Percentiles rank a stretch among this genome's conserved stretches.
phyloP scores from a whole-genome alignment of 2,797 vertebrate species.

The Propithecus perrieri region DNA sequence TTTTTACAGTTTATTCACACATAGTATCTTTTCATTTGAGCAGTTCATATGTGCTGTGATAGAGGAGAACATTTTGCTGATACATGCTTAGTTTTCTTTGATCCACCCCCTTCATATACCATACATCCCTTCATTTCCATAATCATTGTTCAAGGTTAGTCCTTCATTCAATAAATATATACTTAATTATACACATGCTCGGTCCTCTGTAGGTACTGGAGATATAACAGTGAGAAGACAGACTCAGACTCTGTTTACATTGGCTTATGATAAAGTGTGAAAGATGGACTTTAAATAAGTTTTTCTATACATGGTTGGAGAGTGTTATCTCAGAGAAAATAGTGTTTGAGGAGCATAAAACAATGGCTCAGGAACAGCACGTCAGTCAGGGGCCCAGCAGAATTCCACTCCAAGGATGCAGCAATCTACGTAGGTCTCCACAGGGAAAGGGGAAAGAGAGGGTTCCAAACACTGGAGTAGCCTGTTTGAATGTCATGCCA shows the following conservation, averaged over 20 bases:
- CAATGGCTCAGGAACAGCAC: background rate
- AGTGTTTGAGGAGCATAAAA: background rate
- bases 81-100: background rate
- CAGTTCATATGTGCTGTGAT: background rate
- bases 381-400: background rate
- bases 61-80: background rate
- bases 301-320: background rate
- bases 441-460: background rate
- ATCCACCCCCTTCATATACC: background rate
- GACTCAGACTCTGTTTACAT: background rate
- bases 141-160: background rate
- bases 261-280: background rate
- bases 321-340: background rate
- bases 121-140: background rate
- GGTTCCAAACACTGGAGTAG: background rate
- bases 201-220: background rate
- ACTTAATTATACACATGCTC: background rate
- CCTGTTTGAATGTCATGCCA: background rate
- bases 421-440: background rate
- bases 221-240: background rate
- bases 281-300: background rate
- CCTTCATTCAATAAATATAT: background rate
- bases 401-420: background rate
- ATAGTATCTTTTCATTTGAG: background rate
- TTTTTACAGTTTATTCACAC: background rate